Conservation (phyloP, 1,140 invertebrate species). For the Micrasema minimum region DNA sequence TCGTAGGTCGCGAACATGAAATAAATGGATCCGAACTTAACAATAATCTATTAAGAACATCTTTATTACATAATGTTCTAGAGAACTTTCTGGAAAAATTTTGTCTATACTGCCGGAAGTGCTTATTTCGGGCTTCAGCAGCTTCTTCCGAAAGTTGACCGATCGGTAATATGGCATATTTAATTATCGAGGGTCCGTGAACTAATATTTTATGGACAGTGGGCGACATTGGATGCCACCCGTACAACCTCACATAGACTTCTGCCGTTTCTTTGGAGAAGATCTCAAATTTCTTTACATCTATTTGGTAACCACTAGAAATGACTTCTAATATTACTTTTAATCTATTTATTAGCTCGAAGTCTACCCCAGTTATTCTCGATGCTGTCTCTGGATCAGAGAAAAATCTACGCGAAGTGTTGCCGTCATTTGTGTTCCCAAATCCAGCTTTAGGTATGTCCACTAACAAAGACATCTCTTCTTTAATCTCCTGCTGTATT, state of each 20-base stretch:
- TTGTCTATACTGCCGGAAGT: constrained; percentile 52
- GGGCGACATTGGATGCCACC: constrained; percentile 56
- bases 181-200: constrained; percentile 55
- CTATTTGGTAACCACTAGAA: constrained; percentile 51
- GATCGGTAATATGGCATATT: constrained; percentile 55
- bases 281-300: constrained; percentile 52
- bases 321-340: constrained; percentile 32
- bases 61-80: constrained; percentile 52
- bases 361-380: constrained; percentile 46
- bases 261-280: constrained; percentile 46
- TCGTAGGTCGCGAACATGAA: constrained; percentile 52
- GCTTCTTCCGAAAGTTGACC: constrained; percentile 54
- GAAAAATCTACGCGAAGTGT: neutral
- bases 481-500: neutral
- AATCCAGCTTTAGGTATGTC: neutral
- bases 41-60: no score
- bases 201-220: constrained; percentile 57
- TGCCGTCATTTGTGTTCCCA: constrained; percentile 12
- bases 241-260: constrained; percentile 55
- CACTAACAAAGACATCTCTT: constrained; percentile 41
- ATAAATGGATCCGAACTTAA: constrained; percentile 50
- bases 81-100: constrained; percentile 55
- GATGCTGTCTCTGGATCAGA: constrained; percentile 38
- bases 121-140: constrained; percentile 54
- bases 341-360: constrained; percentile 46